phyloP scores from a whole-genome alignment of 2,888 invertebrate species.

The Argyresthia albistria region DNA sequence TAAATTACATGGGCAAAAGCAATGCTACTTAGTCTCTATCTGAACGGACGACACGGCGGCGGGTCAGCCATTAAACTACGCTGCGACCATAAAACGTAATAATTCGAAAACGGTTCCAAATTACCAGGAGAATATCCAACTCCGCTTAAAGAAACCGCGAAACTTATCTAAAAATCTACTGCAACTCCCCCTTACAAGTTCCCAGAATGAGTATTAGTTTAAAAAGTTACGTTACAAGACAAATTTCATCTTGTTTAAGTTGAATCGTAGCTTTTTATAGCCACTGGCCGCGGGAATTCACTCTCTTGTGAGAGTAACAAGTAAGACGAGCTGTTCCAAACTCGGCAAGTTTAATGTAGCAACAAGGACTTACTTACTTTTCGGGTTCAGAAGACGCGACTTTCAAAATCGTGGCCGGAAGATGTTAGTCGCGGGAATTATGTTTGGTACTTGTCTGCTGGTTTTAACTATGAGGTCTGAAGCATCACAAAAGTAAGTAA shows the following conservation, averaged over 20 bases:
- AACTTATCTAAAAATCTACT: constrained; percentile 28
- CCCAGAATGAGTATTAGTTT: constrained; percentile 22
- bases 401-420: no score
- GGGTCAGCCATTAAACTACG: no score
- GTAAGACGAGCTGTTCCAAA: neutral
- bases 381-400: neutral
- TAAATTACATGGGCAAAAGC: no score
- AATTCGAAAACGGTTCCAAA: neutral
- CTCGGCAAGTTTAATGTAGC: constrained; percentile 2
- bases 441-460: no score
- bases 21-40: no score
- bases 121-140: neutral
- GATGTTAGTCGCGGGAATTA: no score
- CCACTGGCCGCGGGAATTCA: constrained; percentile 24
- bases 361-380: constrained; percentile 1
- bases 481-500: no score
- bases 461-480: no score
- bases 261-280: constrained; percentile 41
- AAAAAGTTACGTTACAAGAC: constrained; percentile 38
- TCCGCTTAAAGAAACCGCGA: neutral
- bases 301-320: constrained; percentile 8
- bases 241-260: constrained; percentile 40
- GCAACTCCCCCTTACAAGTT: constrained; percentile 23
- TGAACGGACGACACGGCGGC: no score
- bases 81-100: no score